Percentiles rank a stretch among this genome's conserved stretches.
These are phyloP conservation scores for Physeter macrocephalus DNA, from an alignment of 2,113 vertebrate species.

Conservation along the genomic window DNA sequence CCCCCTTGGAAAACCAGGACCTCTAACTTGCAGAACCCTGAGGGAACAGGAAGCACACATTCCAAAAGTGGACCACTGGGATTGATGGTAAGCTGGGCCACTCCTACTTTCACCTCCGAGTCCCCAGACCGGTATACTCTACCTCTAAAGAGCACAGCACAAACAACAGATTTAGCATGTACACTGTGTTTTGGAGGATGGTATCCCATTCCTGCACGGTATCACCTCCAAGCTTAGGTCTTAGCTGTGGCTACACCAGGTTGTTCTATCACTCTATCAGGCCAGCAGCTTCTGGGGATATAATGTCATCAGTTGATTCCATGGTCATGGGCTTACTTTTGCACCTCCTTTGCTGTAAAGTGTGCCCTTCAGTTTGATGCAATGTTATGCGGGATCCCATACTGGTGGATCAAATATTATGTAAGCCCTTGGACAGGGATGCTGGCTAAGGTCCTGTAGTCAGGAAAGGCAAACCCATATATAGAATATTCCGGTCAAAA, in stretches of 20 bases:
- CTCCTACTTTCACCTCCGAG: background rate
- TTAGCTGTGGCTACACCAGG: background rate
- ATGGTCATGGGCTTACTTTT: background rate
- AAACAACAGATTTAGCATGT: background rate
- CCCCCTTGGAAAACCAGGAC: slow-evolving; percentile 35
- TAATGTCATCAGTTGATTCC: background rate
- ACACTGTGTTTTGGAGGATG: background rate
- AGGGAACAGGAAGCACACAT: slow-evolving; percentile 35
- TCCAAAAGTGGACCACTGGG: slow-evolving; percentile 35
- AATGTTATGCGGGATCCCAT: background rate
- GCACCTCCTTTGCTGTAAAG: background rate
- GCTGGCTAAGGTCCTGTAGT: background rate
- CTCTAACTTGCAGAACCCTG: slow-evolving; percentile 50
- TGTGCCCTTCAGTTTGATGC: background rate
- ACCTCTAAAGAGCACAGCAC: background rate
- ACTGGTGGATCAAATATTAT: background rate
- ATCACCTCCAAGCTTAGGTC: background rate
- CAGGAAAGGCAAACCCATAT: slow-evolving; percentile 18
- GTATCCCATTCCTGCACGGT: background rate
- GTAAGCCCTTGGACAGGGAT: background rate
- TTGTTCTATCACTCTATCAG: background rate
- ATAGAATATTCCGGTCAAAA: slow-evolving; percentile 25
- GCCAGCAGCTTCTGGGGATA: background rate
- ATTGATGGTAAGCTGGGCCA: slow-evolving; percentile 40
- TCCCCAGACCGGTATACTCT: background rate